Percentiles rank a stretch among this genome's conserved stretches.
Evolutionary conservation across 2,888 invertebrate species (phyloP).

Genomic region (Cantharis rufa): DNA sequence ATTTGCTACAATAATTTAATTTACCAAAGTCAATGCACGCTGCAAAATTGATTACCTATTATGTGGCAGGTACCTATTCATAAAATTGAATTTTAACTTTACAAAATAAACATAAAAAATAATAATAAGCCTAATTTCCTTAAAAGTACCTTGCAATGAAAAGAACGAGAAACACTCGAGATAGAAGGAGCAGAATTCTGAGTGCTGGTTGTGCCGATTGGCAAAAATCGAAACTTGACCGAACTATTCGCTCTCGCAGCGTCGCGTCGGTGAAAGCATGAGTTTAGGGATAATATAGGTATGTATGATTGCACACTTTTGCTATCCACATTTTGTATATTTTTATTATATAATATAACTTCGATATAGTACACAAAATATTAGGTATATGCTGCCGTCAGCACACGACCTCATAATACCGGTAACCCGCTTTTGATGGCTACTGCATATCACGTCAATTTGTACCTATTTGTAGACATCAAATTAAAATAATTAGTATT

Average conservation of each 20-base stretch:
- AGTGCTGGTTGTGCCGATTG: neutral
- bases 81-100: neutral
- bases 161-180: neutral
- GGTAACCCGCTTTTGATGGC: neutral
- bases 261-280: neutral
- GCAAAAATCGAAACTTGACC: neutral
- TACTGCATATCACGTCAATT: neutral
- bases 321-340: neutral
- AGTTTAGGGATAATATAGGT: neutral
- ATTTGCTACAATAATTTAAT: neutral
- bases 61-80: neutral
- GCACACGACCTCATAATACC: neutral
- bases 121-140: neutral
- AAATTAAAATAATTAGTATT: neutral
- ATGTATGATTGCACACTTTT: neutral
- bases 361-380: neutral
- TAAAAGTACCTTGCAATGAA: neutral
- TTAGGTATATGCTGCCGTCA: neutral
- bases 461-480: neutral
- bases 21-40: neutral
- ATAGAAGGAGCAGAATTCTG: neutral
- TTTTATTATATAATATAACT: neutral
- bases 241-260: neutral
- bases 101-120: neutral
- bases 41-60: neutral